phyloP scores from a whole-genome alignment of 2,888 invertebrate species.

The Sphaerophoria rueppellii region DNA sequence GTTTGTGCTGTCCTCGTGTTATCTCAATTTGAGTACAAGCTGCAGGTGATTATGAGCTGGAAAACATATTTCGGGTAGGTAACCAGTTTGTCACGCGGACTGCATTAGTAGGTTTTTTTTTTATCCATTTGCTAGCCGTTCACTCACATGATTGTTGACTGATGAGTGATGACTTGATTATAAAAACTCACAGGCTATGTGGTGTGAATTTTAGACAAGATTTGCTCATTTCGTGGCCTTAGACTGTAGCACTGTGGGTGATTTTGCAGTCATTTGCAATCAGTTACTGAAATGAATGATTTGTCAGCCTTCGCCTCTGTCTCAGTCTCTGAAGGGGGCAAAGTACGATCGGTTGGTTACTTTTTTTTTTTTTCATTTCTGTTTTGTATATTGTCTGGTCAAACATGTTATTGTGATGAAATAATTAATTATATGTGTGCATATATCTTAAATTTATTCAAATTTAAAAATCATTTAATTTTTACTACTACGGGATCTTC shows the following conservation, averaged over 20 bases:
- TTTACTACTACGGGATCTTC: not conserved
- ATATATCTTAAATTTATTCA: not conserved
- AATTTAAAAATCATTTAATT: not conserved
- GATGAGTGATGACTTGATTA: not conserved
- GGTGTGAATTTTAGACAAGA: slow-evolving; percentile 26
- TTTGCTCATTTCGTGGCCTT: too few relatives aligned
- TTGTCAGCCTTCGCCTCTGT: slow-evolving; percentile 5
- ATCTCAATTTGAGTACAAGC: slow-evolving; percentile 15
- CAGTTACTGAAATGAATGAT: not conserved
- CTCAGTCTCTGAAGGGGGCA: slow-evolving; percentile 34
- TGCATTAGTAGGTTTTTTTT: slow-evolving; percentile 35
- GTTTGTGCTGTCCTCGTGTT: not conserved
- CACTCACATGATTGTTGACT: slow-evolving; percentile 21
- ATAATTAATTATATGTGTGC: slow-evolving; percentile 8
- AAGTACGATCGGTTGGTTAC: slow-evolving; percentile 42
- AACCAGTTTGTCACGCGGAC: slow-evolving; percentile 55
- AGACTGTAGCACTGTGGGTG: not conserved
- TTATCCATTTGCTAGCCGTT: not conserved
- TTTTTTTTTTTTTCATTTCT: not conserved
- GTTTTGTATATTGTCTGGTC: not conserved
- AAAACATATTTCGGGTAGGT: slow-evolving; percentile 9
- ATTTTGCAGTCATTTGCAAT: slow-evolving; percentile 19
- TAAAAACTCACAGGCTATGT: not conserved
- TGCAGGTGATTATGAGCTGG: slow-evolving; percentile 24
- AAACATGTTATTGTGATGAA: not conserved